Conservation (phyloP, 2,888 invertebrate species). For the Lasius fuliginosus region DNA sequence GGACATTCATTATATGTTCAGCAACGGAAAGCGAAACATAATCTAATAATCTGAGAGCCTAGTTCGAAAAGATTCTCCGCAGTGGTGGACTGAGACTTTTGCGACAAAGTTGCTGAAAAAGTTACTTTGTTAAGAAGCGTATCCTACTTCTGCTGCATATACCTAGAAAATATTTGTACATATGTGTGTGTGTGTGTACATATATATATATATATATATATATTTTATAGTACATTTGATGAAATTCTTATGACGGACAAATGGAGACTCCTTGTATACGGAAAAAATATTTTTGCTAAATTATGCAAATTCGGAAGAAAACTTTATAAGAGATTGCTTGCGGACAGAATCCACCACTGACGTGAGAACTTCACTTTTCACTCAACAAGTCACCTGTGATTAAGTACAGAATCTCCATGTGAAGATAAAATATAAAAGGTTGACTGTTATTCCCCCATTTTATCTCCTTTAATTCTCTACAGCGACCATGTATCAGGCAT, state of each 20-base stretch:
- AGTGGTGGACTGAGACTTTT: slow-evolving; percentile 59
- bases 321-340: neutral
- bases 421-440: slow-evolving; percentile 24
- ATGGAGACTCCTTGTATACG: neutral
- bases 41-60: slow-evolving; percentile 50
- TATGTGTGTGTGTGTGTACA: too few relatives aligned
- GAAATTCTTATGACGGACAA: slow-evolving; percentile 13
- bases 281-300: neutral
- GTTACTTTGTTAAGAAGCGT: slow-evolving; percentile 33
- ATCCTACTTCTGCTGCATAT: slow-evolving; percentile 21
- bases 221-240: neutral
- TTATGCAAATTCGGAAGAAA: slow-evolving; percentile 25
- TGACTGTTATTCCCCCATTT: slow-evolving; percentile 52
- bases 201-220: neutral
- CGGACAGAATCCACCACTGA: slow-evolving; percentile 62
- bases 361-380: slow-evolving; percentile 56
- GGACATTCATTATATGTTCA: slow-evolving; percentile 53
- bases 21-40: slow-evolving; percentile 55
- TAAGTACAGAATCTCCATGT: slow-evolving; percentile 31
- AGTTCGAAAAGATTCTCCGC: slow-evolving; percentile 54
- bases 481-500: slow-evolving; percentile 32
- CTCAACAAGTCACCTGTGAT: slow-evolving; percentile 42
- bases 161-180: slow-evolving; percentile 29
- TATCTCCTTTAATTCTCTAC: slow-evolving; percentile 52
- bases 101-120: slow-evolving; percentile 12